Evolutionary conservation across 35 echinoderm and acorn worm species (phyloP), one percentile per base, ranked within the genome.

Genomic region (Apostichopus parvimensis): DNA sequence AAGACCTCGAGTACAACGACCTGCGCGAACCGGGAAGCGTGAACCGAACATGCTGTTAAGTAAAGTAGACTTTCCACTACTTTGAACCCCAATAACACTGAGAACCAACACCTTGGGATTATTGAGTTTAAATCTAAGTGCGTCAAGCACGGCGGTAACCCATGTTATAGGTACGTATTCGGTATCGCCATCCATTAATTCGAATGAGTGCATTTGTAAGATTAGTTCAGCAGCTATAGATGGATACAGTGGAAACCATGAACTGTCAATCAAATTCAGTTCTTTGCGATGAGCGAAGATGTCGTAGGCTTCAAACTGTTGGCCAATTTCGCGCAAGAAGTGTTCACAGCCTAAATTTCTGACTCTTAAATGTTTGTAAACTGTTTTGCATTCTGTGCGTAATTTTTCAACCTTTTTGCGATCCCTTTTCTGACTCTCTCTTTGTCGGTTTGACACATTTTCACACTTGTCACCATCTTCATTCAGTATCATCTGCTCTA

Each of bases 301-400:
- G 18, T 25, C 24, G 24, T 57, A 83, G 14, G 80, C 80, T 23
- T 83, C 54, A 10, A n/a, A 83, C 26, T 57, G 80, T 13, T 83
- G 80, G 6, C 80, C 80, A 20, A 83, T n/a, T 57, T 83, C 80
- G 0, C 80, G 53, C 7, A 83, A 21, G 57, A 83, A 83, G n/a
- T 83, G 80, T 83, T 83, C 80, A 58, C 80, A 58, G 5, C 80
- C 80, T 83, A 83, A 83, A 54, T 83, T 83, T 15, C 18, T 83
- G 9, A n/a, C 55, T 83, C 4, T 83, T 53, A 53, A 83, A 6
- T 0, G 13, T 83, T 83, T 9, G 80, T 83, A 13, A 18, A 83
- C 13, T 57, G 56, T 83, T 0, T 23, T 58, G 54, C 80, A 83
- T 59, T 57, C 80, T 20, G 4, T 18, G 54, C 54, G 26, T 54